Evolutionary conservation across 2,113 vertebrate species (phyloP), one percentile per base, ranked within the genome.

Genomic region (Zootoca vivipara): DNA sequence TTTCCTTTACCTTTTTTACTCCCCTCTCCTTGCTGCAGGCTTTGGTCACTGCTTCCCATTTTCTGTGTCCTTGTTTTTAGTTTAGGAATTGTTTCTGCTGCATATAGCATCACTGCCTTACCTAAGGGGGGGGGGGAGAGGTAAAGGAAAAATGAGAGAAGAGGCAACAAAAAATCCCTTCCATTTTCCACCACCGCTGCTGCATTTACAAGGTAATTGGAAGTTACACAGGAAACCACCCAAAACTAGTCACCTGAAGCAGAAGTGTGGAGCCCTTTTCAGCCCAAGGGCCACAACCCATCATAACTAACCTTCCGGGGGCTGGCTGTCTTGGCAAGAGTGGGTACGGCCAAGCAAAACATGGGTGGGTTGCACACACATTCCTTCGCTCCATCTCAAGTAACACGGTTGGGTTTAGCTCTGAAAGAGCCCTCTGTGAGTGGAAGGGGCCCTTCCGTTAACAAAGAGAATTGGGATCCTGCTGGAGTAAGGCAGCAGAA

Each of bases 1-100:
- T 99, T 99, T 77, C 99, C 99, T 97, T 98, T 99, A n/a, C 97
- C 97, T 89, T 99, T 99, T 96, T 99, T 99, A 72, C 98, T 97
- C 80, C 98, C 98, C 4, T 99, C 98, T 67, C 98, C 98, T 96
- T 98, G 98, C 91, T 98, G 98, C 78, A 98, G 95, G 85, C 94
- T 98, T 87, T 96, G 96, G 79, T 99, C 99, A 0, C 96, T 97
- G 83, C 97, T 97, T 90, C 98, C 98, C 77, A 97, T 96, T 96
- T 99, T 99, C 83, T 99, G 98, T 9, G 98, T 98, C 73, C 98
- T 97, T 81, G 98, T 99, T 96, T 99, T 99, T 67, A 99, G 96
- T 93, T 99, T 99, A 10, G 99, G 98, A 87, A 99, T 99, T 96
- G 98, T 99, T 96, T 99, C 99, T 1, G 98, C 98, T 16, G 97